Percentiles rank a stretch among this genome's conserved stretches.
Conservation (phyloP, 53 echinoderm and acorn worm species). For the Holothuria leucospilota region DNA sequence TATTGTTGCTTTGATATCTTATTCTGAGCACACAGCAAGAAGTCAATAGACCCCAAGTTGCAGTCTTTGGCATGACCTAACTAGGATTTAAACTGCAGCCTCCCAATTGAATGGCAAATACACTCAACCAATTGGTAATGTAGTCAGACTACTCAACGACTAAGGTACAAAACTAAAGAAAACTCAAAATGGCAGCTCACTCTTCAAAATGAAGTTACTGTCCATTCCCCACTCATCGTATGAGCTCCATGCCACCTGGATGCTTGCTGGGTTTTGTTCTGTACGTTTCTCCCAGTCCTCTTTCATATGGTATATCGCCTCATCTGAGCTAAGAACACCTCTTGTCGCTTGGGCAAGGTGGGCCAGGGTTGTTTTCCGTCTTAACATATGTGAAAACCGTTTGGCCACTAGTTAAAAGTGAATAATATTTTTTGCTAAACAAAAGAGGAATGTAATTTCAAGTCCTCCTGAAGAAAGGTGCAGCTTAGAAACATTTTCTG, state of each 20-base stretch:
- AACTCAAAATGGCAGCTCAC: background rate
- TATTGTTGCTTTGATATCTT: too few relatives aligned
- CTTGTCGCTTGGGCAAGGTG: slow-evolving; percentile 80
- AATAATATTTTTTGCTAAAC: background rate
- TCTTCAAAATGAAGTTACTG: background rate
- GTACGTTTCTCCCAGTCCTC: slow-evolving; percentile 85
- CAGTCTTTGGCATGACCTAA: too few relatives aligned
- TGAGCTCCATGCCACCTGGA: slow-evolving; percentile 81
- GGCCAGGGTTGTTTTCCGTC: slow-evolving; percentile 83
- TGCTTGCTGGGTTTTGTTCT: slow-evolving; percentile 72
- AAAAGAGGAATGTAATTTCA: too few relatives aligned
- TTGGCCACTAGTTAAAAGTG: slow-evolving; percentile 67
- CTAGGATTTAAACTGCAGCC: too few relatives aligned
- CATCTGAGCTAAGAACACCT: slow-evolving; percentile 33
- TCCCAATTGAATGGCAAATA: too few relatives aligned
- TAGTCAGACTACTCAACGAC: too few relatives aligned
- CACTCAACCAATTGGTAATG: too few relatives aligned
- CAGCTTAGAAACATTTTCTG: too few relatives aligned
- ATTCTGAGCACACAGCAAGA: too few relatives aligned
- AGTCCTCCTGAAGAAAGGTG: too few relatives aligned
- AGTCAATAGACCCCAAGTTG: too few relatives aligned
- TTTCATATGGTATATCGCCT: slow-evolving; percentile 64
- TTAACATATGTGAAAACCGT: slow-evolving; percentile 77
- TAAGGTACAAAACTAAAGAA: too few relatives aligned
- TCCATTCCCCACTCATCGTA: slow-evolving; percentile 34